Percentiles rank a stretch among this genome's conserved stretches.
Evolutionary conservation across 2,113 vertebrate genomes (phyloP).

Genomic region (Paradoxurus hermaphroditus): DNA sequence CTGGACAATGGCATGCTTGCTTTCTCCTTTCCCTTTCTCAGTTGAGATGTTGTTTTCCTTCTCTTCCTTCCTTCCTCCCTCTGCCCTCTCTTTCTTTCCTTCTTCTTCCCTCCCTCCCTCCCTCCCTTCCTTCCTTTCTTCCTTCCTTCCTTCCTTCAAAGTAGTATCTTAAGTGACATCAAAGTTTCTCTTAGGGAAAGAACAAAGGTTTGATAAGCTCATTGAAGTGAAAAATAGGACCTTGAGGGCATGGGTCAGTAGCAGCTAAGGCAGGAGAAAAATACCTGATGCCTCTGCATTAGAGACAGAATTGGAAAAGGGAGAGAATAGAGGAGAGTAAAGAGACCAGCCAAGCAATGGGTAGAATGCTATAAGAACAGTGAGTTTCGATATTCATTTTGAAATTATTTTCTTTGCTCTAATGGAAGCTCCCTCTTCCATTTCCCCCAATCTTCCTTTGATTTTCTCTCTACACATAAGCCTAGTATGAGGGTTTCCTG

Average conservation of each 20-base stretch:
- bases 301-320: background rate
- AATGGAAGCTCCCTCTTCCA: background rate
- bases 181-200: background rate
- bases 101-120: no score
- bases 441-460: background rate
- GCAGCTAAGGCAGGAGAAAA: background rate
- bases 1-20: no score
- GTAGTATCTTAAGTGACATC: background rate
- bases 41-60: background rate
- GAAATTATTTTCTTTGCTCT: background rate
- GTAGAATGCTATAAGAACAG: background rate
- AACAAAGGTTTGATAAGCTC: background rate
- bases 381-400: background rate
- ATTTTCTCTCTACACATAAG: background rate
- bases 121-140: no score
- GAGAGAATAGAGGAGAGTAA: background rate
- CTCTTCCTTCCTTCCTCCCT: no score
- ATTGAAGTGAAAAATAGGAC: background rate
- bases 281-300: background rate
- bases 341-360: background rate
- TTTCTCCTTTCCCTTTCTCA: background rate
- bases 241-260: background rate
- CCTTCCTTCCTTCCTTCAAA: background rate
- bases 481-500: background rate
- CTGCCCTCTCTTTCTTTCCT: no score